phyloP scores from a whole-genome alignment of 2,888 invertebrate genomes.

The Harmothoe impar region DNA sequence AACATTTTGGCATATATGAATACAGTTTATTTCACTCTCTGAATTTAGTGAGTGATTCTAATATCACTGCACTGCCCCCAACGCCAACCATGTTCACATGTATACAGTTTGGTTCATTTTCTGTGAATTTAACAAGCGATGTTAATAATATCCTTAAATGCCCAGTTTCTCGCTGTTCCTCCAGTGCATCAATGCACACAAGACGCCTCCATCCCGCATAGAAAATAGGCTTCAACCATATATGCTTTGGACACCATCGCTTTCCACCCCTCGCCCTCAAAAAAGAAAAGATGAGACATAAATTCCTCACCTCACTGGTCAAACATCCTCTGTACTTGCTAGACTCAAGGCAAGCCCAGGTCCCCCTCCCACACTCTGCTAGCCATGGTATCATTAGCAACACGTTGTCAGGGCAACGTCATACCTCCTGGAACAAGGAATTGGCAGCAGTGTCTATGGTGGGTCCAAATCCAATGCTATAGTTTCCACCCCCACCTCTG shows the following conservation, averaged over 20 bases:
- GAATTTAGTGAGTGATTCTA: too few relatives aligned
- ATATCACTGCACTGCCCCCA: too few relatives aligned
- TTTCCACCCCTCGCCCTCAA: not conserved
- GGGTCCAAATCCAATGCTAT: not conserved
- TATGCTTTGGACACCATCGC: not conserved
- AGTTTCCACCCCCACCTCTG: too few relatives aligned
- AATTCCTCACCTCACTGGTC: not conserved
- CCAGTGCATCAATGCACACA: too few relatives aligned
- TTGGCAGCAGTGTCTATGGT: not conserved
- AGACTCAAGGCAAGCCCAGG: not conserved
- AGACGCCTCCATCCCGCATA: not conserved
- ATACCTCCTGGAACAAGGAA: not conserved
- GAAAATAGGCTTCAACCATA: not conserved
- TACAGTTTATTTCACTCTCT: too few relatives aligned
- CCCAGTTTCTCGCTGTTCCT: too few relatives aligned
- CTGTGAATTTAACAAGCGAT: too few relatives aligned
- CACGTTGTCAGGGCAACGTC: slow-evolving; percentile 32
- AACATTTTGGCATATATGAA: too few relatives aligned
- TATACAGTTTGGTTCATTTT: too few relatives aligned
- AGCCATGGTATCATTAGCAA: not conserved
- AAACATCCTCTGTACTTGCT: slow-evolving; percentile 14
- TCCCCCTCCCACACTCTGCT: not conserved
- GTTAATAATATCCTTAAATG: too few relatives aligned
- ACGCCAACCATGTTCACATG: too few relatives aligned
- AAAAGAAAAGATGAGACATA: not conserved